Base-by-base conservation (phyloP, 2,888 invertebrate species). In the Blomia tropicalis region DNA sequence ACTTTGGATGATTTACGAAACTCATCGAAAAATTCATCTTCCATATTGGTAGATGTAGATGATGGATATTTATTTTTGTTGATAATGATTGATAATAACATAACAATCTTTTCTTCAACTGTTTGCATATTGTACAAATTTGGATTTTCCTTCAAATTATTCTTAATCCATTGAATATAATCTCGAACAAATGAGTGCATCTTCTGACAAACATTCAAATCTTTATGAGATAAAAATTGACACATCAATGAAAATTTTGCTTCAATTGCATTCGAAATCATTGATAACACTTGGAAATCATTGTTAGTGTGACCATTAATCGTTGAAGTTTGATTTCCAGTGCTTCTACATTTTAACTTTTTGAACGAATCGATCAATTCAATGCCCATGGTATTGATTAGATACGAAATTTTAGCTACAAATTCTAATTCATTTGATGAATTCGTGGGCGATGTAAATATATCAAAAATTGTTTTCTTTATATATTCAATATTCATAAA, bases 1-100 rank as follows among this genome's bases (percentile, higher is more conserved):
- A 76, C 72, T 70, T 77, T 77, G 58, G 78, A 67, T 58, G 77
- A 75, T 69, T 78, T 78, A 63, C 78, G 70, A 69, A 76, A 79
- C 63, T 78, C 77, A 63, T 75, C 72, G 70, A 79, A 79, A 70
- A 74, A 77, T 69, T 79, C 79, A 65, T 77, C 77, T 70, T 78
- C 78, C 1, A 77, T 76, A 71, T 75, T 68, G 47, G 67, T 65
- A 27, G 58, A 27, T 51, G 44, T 44, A 29, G 53, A 58, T 7
- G 43, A n/a, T n/a, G 62, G 60, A 41, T 51, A 43, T 43, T 66
- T 62, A 54, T 36, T 74, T 68, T 78, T 78, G 66, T 75, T 73
- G 53, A 77, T 74, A 14, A 78, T 69, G 5, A 76, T 73, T 58
- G 71, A 72, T 47, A 79, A 69, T 64, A 77, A 69, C 32, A 71